Evolutionary conservation across 2,113 vertebrate species (phyloP), one percentile per base, ranked within the genome.

Genomic region (Cromileptes altivelis): DNA sequence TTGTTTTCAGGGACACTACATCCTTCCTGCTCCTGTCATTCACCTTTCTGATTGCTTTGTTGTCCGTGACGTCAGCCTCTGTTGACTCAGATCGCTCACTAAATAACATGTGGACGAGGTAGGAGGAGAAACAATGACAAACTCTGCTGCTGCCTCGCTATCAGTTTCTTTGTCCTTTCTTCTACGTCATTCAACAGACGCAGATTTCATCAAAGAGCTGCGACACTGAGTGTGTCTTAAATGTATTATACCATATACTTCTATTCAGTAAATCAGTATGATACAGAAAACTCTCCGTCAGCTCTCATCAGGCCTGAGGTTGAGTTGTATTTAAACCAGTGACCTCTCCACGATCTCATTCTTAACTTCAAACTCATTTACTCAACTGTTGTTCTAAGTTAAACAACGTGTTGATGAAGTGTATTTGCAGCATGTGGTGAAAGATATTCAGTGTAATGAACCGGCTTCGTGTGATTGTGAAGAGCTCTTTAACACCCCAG

Each of bases 401-500:
- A n/a, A 80, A 70, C 37, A 27, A 65, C 23, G 19, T 12, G 19
- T 57, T 27, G 4, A 68, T 68, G 65, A 63, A 49, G 70, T 10
- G 19, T 45, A 30, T 77, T 76, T 68, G 68, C 4, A n/a, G 21
- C 25, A 18, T 25, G 70, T 23, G 65, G 52, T 67, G 49, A 14
- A 70, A 81, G 64, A 70, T 42, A 68, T 18, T 58, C 12, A 27
- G 33, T 5, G 56, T 60, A 71, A 88, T 73, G 72, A 81, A 62
- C n/a, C 72, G 1, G 4, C 37, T 45, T 19, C 1, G 53, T 50
- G 6, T 49, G 61, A 77, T 33, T 68, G 53, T 50, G 62, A 63
- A 62, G 56, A 57, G 68, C 68, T 78, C 56, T 74, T 60, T 30
- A 25, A 74, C 21, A 17, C 63, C 62, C 37, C 69, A 3, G 63